phyloP scores from a whole-genome alignment of 2,113 vertebrate genomes.

The Cinclus cinclus region DNA sequence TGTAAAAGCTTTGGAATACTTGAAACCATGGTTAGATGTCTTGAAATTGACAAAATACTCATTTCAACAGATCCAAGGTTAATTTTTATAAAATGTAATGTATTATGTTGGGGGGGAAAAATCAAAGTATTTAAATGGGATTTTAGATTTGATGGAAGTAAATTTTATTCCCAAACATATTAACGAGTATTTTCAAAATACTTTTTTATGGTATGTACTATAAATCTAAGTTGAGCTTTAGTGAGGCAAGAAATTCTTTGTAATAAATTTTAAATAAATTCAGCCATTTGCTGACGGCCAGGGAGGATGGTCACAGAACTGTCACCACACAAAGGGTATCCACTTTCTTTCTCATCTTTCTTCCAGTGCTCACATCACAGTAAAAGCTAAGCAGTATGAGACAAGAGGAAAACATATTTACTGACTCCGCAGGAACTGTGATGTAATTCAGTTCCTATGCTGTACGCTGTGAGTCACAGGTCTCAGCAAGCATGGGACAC shows the following conservation, averaged over 20 bases:
- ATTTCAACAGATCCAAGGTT: not conserved
- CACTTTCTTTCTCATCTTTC: not conserved
- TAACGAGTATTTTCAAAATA: not conserved
- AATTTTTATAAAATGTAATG: fast-evolving
- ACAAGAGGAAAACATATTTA: not conserved
- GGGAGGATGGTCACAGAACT: not conserved
- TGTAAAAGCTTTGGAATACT: not conserved
- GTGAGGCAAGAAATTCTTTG: not conserved
- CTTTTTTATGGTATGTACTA: not conserved
- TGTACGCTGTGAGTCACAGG: not conserved
- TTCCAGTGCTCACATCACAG: not conserved
- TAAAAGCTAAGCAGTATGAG: not conserved
- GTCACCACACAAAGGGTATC: fast-evolving
- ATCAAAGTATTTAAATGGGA: not conserved
- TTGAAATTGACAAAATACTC: not conserved
- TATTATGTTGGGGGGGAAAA: not conserved
- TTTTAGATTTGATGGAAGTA: not conserved
- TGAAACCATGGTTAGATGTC: not conserved
- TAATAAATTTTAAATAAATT: not conserved
- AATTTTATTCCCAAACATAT: not conserved
- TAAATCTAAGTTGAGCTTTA: not conserved
- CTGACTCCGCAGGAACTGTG: not conserved
- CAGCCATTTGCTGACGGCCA: not conserved
- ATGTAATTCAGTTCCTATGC: not conserved
- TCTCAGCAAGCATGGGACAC: no score